Conservation (phyloP, 2,113 vertebrate genomes). For the Callospermophilus lateralis region DNA sequence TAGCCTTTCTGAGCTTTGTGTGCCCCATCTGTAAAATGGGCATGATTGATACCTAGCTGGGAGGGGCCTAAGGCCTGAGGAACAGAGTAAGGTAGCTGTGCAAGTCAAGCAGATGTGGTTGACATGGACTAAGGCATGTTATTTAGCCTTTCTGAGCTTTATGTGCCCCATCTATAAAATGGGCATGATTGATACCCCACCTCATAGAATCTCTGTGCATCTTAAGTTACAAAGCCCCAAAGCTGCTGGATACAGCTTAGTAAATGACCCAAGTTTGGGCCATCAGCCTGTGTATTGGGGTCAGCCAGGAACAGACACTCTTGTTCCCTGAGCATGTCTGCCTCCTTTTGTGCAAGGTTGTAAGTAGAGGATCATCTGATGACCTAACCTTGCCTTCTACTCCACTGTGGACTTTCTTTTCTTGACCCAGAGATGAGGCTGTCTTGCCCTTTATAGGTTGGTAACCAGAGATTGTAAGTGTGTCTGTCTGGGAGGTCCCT, state of each 20-base stretch:
- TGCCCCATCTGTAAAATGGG: not conserved
- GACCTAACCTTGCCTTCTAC: not conserved
- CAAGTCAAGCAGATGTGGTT: not conserved
- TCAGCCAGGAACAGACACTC: not conserved
- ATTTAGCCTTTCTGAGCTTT: not conserved
- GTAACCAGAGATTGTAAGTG: not conserved
- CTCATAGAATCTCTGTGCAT: not conserved
- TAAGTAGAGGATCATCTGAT: not conserved
- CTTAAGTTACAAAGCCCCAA: not conserved
- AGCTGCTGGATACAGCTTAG: conserved; percentile 2
- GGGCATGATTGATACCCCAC: not conserved
- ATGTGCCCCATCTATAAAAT: not conserved
- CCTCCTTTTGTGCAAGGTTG: not conserved
- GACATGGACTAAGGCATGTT: not conserved
- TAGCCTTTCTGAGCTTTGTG: not conserved
- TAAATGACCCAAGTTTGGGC: not conserved
- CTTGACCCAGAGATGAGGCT: not conserved
- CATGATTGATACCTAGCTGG: not conserved
- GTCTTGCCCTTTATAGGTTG: not conserved
- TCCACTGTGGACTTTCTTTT: not conserved
- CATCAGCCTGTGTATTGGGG: not conserved
- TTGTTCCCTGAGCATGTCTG: not conserved
- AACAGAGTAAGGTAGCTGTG: not conserved
- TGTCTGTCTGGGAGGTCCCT: not conserved
- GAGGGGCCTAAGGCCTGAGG: not conserved